Evolutionary conservation across 2,113 vertebrate genomes (phyloP), one percentile per base, ranked within the genome.

Genomic region (Dipodomys spectabilis): DNA sequence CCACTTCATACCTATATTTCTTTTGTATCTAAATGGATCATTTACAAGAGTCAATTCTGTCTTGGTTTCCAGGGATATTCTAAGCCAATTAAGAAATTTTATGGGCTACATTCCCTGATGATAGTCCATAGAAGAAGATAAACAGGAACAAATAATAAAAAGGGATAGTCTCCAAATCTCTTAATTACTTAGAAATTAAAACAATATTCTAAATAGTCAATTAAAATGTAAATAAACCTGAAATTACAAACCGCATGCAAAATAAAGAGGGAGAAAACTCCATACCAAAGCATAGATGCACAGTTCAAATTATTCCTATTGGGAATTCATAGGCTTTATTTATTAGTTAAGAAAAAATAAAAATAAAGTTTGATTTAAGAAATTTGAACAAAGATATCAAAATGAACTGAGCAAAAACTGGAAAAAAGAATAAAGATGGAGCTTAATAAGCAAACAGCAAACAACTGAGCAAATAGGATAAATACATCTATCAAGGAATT

Each of bases 101-200:
- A 86, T 77, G 32, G 45, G 30, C 39, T 25, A 39, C 65, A 81
- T 81, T 84, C 16, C 62, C 80, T 79, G 28, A 88, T 57, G 44
- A 8, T 25, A 53, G 60, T 77, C 39, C 25, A 35, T 39, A 27
- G 53, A 16, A 15, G 19, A 35, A 13, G 20, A 25, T 4, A 22
- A n/a, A 44, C 4, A 45, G 45, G 4, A 60, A 19, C 27, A 86
- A 83, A 39, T 77, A 79, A 74, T n/a, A 22, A 53, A 93, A 96
- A 83, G 62, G 30, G 28, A 62, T 13, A 23, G 9, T 22, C 5
- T 16, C n/a, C 12, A 78, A 87, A 68, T 16, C 27, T 23, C 71
- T 30, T 72, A 86, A 62, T 75, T 83, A 77, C 68, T 72, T 90
- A 23, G n/a, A 92, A 90, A 84, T 88, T 87, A 77, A 95, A 93